These are phyloP conservation scores for Otocyon megalotis DNA, from an alignment of 2,113 vertebrate species.

Conservation along the genomic window DNA sequence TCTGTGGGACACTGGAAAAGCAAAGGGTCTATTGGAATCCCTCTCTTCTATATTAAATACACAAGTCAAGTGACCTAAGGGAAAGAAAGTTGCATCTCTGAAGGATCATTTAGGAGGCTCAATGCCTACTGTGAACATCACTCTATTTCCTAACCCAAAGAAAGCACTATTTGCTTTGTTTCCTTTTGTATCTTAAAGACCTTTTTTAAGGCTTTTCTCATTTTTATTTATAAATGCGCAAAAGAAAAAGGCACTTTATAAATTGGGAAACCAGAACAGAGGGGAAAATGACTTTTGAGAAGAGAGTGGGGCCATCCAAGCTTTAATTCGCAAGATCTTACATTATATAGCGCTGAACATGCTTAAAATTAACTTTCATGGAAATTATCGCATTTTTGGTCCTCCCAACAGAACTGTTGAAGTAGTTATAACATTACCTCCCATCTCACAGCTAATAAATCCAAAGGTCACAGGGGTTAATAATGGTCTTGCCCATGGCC, in stretches of 20 bases:
- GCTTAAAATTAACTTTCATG: constrained; percentile 36
- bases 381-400: not conserved
- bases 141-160: not conserved
- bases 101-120: not conserved
- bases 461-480: not conserved
- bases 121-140: not conserved
- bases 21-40: not conserved
- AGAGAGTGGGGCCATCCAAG: not conserved
- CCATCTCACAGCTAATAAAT: constrained; percentile 7
- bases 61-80: not conserved
- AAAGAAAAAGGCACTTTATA: not conserved
- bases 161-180: constrained; percentile 43
- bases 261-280: constrained; percentile 45
- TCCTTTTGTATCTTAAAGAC: constrained; percentile 40
- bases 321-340: not conserved
- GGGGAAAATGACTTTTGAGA: constrained; percentile 49
- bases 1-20: not conserved
- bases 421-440: constrained; percentile 5
- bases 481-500: not conserved
- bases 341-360: not conserved
- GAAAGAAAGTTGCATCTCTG: not conserved
- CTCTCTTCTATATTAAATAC: not conserved
- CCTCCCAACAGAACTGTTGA: not conserved
- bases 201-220: constrained; percentile 21
- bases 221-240: constrained; percentile 56